Evolutionary conservation across 1,140 invertebrate genomes (phyloP).

Genomic region (Zophobas atratus): DNA sequence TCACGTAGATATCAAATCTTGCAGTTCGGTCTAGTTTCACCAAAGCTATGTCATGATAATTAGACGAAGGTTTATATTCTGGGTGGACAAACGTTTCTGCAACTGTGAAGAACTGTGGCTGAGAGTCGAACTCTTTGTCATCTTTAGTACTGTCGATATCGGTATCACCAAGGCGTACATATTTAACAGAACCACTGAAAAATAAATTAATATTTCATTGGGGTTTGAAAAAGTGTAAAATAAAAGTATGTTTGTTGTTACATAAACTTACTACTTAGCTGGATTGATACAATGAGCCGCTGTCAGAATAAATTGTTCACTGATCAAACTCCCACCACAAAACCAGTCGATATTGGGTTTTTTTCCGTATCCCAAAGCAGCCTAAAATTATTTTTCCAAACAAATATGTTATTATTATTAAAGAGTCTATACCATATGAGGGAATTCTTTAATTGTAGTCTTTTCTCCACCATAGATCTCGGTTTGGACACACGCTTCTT

Average conservation of each 20-base stretch:
- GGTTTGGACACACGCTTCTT: not conserved
- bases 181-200: conserved; percentile 50
- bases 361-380: conserved; percentile 54
- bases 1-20: conserved; percentile 64
- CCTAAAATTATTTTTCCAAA: conserved; percentile 46
- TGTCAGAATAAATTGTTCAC: conserved; percentile 53
- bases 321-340: conserved; percentile 63
- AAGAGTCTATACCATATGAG: not conserved
- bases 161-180: conserved; percentile 48
- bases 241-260: not conserved
- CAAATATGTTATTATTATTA: not conserved
- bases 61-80: conserved; percentile 65
- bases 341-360: conserved; percentile 46
- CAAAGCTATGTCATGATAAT: conserved; percentile 72
- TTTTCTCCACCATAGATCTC: not conserved
- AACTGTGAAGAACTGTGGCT: conserved; percentile 49
- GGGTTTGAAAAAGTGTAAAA: not conserved
- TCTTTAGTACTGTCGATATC: conserved; percentile 41
- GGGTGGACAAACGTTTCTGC: conserved; percentile 63
- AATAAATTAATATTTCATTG: not conserved
- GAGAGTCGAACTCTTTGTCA: conserved; percentile 12
- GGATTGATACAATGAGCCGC: conserved; percentile 54
- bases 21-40: conserved; percentile 66
- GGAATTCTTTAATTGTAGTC: not conserved
- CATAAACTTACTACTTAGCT: not conserved